Base-by-base conservation (phyloP, 2,888 invertebrate genomes). In the Mechanitis messenoides region DNA sequence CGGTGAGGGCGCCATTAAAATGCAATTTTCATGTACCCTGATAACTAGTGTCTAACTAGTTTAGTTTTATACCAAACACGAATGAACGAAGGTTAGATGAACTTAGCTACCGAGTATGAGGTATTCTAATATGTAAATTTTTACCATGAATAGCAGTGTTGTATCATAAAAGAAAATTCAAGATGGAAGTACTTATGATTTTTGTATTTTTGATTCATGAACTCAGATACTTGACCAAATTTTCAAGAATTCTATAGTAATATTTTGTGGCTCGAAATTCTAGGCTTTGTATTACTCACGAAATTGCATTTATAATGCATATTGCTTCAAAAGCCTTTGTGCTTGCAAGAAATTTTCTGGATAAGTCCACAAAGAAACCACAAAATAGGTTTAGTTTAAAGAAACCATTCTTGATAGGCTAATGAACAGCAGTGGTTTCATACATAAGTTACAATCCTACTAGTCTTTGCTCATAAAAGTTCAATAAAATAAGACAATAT, bases 11-110 rank as follows among this genome's bases (percentile, higher is more conserved):
- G 68, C 66, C 63, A 66, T 79, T 69, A 73, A 82, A 77, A 82
- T 85, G 84, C 82, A 85, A 83, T 79, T 79, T 84, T 84, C 80
- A 84, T 83, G 79, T 80, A 75, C 77, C 78, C 79, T 64, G 64
- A 65, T 68, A 68, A 69, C 67, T 67, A 66, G 62, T 59, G 53
- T 55, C 62, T 64, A 66, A 66, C 66, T 65, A 64, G 63, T 62
- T 64, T 66, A 61, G 64, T 68, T 66, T 58, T 64, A 62, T 56
- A 61, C 47, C 31, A 61, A 54, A 59, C 56, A 45, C 53, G 59
- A 53, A 50, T 50, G 20, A 20, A 9, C 3, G 9, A 50, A 31
- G 50, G 28, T 31, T 50, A 31, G 50, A 50, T 50, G 31, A 50
- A 31, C 31, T 50, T 50, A 31, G 31, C 31, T 3, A 28, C 50